These are phyloP conservation scores for Cyclina sinensis DNA, from an alignment of 1,140 invertebrate species.

Conservation along the genomic window DNA sequence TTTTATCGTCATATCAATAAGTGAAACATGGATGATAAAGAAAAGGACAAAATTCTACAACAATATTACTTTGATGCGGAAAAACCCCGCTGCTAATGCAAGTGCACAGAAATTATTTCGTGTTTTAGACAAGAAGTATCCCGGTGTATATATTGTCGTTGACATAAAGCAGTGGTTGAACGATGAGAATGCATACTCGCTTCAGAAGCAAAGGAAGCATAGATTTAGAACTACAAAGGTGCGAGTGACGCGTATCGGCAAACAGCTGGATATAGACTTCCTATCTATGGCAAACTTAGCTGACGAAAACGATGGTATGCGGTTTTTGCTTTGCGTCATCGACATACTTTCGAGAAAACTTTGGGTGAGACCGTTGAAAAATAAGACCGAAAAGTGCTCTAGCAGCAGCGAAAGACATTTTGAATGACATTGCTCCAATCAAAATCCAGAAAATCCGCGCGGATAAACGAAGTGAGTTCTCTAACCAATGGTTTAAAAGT, in stretches of 20 bases:
- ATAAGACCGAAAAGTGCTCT: slow-evolving; percentile 65
- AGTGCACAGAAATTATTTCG: neutral
- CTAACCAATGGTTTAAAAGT: slow-evolving; percentile 47
- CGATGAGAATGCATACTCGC: slow-evolving; percentile 39
- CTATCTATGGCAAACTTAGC: slow-evolving; percentile 43
- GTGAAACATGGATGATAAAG: neutral
- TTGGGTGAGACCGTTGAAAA: slow-evolving; percentile 63
- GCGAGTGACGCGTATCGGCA: slow-evolving; percentile 6
- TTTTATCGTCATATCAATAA: too few species aligned
- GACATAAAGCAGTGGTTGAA: slow-evolving; percentile 5
- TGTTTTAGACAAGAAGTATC: slow-evolving; percentile 7
- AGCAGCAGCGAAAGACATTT: slow-evolving; percentile 55
- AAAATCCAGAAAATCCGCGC: slow-evolving; percentile 36
- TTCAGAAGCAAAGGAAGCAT: neutral
- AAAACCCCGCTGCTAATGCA: neutral
- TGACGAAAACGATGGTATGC: slow-evolving; percentile 34
- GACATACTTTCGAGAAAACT: slow-evolving; percentile 66
- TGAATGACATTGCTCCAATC: neutral
- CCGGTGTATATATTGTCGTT: neutral
- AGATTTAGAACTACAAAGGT: slow-evolving; percentile 12
- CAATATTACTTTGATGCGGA: neutral
- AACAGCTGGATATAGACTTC: slow-evolving; percentile 58
- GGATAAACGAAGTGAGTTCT: slow-evolving; percentile 67
- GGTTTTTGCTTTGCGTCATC: slow-evolving; percentile 62
- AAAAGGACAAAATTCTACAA: too few species aligned